A percentile compares a stretch with the other conserved stretches of the same genome.
Conservation (phyloP, 2,888 invertebrate species). For the Leptinotarsa haldemani region DNA sequence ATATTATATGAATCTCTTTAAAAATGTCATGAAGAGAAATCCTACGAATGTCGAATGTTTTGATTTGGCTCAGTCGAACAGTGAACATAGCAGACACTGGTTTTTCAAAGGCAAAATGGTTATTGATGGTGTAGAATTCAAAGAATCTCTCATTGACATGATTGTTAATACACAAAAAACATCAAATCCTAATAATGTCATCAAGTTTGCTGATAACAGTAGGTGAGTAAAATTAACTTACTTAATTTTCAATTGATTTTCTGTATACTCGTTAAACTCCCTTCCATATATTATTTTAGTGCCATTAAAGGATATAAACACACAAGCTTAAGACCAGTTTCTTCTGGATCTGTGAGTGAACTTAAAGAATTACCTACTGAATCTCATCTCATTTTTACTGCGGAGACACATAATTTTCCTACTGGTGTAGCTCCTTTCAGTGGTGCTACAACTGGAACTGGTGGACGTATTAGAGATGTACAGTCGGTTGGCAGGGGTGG, state of each 20-base stretch:
- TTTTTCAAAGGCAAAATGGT: slow-evolving; percentile 94
- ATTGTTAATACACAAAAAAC: slow-evolving; percentile 88
- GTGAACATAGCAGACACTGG: slow-evolving; percentile 99
- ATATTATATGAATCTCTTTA: slow-evolving; percentile 89
- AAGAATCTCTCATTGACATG: slow-evolving; percentile 91
- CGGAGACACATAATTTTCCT: slow-evolving; percentile 99
- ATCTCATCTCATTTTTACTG: slow-evolving; percentile 95
- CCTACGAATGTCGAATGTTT: slow-evolving; percentile 98
- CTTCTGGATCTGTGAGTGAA: slow-evolving; percentile 75
- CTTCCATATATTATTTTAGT: slow-evolving; percentile 67
- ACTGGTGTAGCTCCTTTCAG: slow-evolving; percentile 98
- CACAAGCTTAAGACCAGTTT: slow-evolving; percentile 74
- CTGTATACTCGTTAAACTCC: too few species aligned
- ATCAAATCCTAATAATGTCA: slow-evolving; percentile 93
- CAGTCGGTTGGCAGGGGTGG: slow-evolving; percentile 96
- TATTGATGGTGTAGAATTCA: slow-evolving; percentile 81
- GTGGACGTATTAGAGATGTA: slow-evolving; percentile 94
- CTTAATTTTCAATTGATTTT: too few species aligned
- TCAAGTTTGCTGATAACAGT: slow-evolving; percentile 97
- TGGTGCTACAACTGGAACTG: slow-evolving; percentile 98
- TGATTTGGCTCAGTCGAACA: slow-evolving; percentile 97
- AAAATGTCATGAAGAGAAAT: slow-evolving; percentile 84
- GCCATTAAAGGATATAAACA: slow-evolving; percentile 88
- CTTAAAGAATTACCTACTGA: slow-evolving; percentile 69
- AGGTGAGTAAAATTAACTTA: slow-evolving; percentile 69